Evolutionary conservation across 2,797 vertebrate genomes (phyloP), one percentile per base, ranked within the genome.

Genomic region (Crocidura indochinensis): DNA sequence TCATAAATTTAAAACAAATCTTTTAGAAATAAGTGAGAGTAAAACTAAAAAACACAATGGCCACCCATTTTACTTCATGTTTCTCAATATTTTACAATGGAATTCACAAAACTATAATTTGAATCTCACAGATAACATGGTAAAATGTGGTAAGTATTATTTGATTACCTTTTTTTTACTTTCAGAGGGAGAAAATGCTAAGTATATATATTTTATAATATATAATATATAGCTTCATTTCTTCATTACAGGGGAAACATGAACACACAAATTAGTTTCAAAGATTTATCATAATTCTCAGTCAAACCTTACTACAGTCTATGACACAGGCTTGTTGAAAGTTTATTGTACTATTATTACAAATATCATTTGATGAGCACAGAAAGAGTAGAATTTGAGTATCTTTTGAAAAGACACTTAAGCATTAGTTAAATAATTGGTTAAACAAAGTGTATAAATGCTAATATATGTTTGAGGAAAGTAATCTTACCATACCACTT

Each of bases 1-100:
- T 62, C n/a, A 29, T 14, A 44, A 93, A 67, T 83, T 87, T 84
- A 51, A 82, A 1, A 6, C 12, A 68, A 38, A 9, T 72, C 20
- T 73, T 87, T 94, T 47, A 64, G 44, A 74, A 51, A 73, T 22
- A 94, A 68, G 20, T 11, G 22, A 83, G 47, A 90, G 62, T 53
- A 83, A 90, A 60, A 20, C 56, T 60, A 60, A 20, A 60, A 60
- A 20, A 60, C 56, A 60, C 22, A 60, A 20, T 17, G 22, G 27
- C 27, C 64, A 60, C 64, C 26, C 27, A 74, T 46, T 79, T 60
- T 67, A 75, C 71, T 83, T n/a, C 8, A 51, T 67, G 65, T 56
- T 27, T 90, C 60, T 89, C 4, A 4, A 10, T 29, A 91, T 62
- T 86, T 86, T 68, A 81, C 24, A 92, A 51, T 60, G 62, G 11